These are phyloP conservation scores for Coreoperca whiteheadi DNA, from an alignment of 2,113 vertebrate genomes.

Conservation along the genomic window DNA sequence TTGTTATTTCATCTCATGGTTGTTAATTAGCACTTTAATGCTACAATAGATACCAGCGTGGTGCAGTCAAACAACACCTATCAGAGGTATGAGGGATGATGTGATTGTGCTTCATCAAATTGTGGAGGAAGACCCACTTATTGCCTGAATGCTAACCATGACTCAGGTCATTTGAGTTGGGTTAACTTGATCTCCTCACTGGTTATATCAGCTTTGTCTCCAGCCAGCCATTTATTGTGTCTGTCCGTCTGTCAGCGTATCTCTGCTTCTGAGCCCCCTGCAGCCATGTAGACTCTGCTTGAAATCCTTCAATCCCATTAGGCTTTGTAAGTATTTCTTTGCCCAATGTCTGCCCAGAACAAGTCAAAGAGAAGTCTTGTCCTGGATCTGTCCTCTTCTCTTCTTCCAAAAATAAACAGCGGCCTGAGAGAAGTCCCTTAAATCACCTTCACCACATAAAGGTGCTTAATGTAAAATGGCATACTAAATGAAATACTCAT, in stretches of 20 bases:
- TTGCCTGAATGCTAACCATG: not conserved
- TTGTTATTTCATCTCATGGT: not conserved
- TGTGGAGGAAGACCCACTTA: not conserved
- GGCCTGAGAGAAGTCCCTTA: constrained; percentile 37
- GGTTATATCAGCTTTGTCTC: constrained; percentile 47
- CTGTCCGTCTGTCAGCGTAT: constrained; percentile 53
- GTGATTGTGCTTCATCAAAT: constrained; percentile 9
- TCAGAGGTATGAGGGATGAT: not conserved
- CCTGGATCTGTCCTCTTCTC: constrained; percentile 69
- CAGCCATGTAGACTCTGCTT: constrained; percentile 47
- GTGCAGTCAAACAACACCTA: not conserved
- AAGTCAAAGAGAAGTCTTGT: constrained; percentile 60
- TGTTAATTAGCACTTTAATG: constrained; percentile 15
- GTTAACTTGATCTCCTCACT: constrained; percentile 22
- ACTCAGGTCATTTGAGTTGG: constrained; percentile 34
- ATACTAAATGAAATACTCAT: constrained; percentile 70
- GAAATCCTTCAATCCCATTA: constrained; percentile 68
- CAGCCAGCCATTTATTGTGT: constrained; percentile 49
- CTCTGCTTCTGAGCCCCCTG: constrained; percentile 37
- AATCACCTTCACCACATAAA: constrained; percentile 52
- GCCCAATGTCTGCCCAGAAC: constrained; percentile 46
- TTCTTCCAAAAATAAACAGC: constrained; percentile 56
- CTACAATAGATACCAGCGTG: not conserved
- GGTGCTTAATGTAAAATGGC: constrained; percentile 57
- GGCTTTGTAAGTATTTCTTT: constrained; percentile 47